Evolutionary conservation across 2,113 vertebrate species (phyloP), one percentile per base, ranked within the genome.

Genomic region (Thalassarche chlororhynchos): DNA sequence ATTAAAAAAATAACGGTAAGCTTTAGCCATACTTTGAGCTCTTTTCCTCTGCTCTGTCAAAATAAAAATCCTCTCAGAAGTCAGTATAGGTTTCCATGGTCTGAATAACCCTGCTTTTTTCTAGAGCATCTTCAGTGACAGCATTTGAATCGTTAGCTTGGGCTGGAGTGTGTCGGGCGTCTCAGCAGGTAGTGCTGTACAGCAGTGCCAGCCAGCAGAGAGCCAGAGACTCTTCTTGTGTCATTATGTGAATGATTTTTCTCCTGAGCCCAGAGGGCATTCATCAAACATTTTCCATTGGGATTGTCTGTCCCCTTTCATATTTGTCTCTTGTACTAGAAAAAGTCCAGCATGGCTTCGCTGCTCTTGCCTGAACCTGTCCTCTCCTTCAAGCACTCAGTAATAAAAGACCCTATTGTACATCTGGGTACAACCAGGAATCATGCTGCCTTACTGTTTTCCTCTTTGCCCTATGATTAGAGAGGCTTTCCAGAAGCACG

Each of bases 91-190:
- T 79, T 92, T 76, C 34, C 18, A 3, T 6, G 54, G 68, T 38
- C 44, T 65, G 69, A 75, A 65, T 31, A 84, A 36, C 34, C 49
- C 40, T 76, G 21, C 1, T 49, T 81, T 87, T 70, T 71, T 51
- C 46, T 54, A 32, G 52, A 87, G 42, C 32, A 60, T 38, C 49
- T 81, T 75, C 34, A 51, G 66, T 60, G 69, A 36, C 28, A 68
- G 54, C 14, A 60, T 69, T 42, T 74, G 71, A 55, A 18, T 23
- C 3, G 2, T 55, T 42, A 71, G 55, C 51, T 70, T 0, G 1
- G 49, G 49, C 57, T 90, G 77, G 57, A 61, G 55, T 0, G 0
- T 20, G 31, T 24, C 0, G 0, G 47, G 32, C 5, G 1, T 55
- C 57, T 42, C 77, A 58, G 77, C 14, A 76, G 61, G 47, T n/a